phyloP scores from a whole-genome alignment of 2,797 vertebrate species.

The Margarornis squamiger region DNA sequence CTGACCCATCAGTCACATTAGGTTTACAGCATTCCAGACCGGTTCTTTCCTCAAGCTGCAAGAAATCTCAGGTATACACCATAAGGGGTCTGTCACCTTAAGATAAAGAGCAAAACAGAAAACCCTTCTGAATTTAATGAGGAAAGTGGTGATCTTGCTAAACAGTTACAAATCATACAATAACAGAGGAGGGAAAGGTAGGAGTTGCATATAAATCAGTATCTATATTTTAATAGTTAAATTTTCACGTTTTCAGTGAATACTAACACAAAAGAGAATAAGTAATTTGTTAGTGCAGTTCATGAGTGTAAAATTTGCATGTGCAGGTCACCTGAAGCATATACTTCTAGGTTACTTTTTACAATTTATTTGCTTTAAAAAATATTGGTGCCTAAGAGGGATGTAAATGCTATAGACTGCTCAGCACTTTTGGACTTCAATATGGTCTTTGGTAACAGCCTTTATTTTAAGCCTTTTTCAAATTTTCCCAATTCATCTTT shows the following conservation, averaged over 20 bases:
- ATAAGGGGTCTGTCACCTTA: not conserved
- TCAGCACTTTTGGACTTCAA: not conserved
- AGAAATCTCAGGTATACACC: not conserved
- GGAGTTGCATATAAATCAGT: not conserved
- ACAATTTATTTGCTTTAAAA: not conserved
- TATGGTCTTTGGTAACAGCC: not conserved
- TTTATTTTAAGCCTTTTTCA: not conserved
- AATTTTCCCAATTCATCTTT: not conserved
- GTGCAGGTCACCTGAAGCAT: not conserved
- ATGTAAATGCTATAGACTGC: not conserved
- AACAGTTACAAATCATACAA: not conserved
- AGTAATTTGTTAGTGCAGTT: not conserved
- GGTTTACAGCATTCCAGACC: not conserved
- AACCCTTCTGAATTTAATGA: accelerated
- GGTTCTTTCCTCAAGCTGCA: conserved; percentile 51
- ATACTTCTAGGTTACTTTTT: not conserved
- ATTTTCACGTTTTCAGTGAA: not conserved
- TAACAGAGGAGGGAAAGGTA: not conserved
- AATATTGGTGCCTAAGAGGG: not conserved
- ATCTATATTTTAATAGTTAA: not conserved
- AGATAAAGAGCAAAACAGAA: not conserved
- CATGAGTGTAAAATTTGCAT: not conserved
- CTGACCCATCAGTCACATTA: not conserved
- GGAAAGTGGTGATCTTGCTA: not conserved
- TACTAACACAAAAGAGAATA: not conserved